Conservation (phyloP, 2,797 vertebrate species). For the Chelonia mydas region DNA sequence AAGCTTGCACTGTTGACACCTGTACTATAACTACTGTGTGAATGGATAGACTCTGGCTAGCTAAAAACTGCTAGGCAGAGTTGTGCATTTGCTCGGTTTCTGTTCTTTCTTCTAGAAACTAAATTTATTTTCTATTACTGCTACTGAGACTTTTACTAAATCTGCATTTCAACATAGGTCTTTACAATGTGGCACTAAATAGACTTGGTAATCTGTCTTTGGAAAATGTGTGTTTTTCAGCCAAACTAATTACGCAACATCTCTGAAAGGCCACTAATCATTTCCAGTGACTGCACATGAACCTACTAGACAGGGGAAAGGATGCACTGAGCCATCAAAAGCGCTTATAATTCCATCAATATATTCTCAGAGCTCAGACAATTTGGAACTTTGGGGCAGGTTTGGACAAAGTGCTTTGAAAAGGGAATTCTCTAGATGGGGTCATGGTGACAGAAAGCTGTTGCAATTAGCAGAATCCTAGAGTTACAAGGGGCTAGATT, state of each 20-base stretch:
- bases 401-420: not conserved
- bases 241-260: not conserved
- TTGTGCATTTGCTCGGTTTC: not conserved
- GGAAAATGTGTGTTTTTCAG: not conserved
- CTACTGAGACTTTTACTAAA: conserved; percentile 4
- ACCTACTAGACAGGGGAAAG: not conserved
- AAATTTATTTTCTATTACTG: not conserved
- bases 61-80: not conserved
- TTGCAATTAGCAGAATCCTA: not conserved
- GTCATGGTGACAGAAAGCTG: not conserved
- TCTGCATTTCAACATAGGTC: not conserved
- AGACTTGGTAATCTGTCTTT: not conserved
- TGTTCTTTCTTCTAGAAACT: not conserved
- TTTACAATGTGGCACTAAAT: not conserved
- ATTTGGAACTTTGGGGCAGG: not conserved
- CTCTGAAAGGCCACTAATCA: not conserved
- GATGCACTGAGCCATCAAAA: not conserved
- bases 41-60: not conserved
- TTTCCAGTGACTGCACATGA: not conserved
- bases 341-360: not conserved
- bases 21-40: not conserved
- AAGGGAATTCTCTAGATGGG: not conserved
- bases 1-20: not conserved
- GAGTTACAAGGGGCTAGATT: not conserved
- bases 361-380: not conserved